phyloP scores from a whole-genome alignment of 2,888 invertebrate species.

The Xanthostigma xanthostigma region DNA sequence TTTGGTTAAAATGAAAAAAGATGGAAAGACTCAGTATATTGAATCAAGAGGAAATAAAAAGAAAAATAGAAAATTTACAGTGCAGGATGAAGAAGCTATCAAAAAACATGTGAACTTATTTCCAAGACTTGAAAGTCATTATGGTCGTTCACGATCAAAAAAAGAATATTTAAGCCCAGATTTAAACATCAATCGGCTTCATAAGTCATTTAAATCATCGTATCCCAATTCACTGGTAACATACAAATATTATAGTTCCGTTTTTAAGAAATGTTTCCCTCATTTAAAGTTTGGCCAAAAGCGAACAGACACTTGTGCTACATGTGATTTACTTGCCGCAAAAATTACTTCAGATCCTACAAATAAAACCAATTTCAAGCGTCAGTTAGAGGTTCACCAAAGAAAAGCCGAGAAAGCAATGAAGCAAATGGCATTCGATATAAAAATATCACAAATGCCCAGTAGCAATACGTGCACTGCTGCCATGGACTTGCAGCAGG shows the following conservation, averaged over 20 bases:
- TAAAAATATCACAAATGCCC: slow-evolving; percentile 7
- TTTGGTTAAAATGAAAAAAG: too few species aligned
- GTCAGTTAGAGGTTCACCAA: slow-evolving; percentile 8
- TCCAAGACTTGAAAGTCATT: slow-evolving; percentile 7
- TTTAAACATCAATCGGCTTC: slow-evolving; percentile 6
- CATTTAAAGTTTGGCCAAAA: slow-evolving; percentile 8
- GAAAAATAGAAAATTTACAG: too few species aligned
- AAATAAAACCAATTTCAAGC: slow-evolving; percentile 1
- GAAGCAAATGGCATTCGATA: not conserved
- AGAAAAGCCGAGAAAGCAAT: slow-evolving; percentile 10
- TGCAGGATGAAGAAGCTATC: not conserved
- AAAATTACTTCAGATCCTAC: slow-evolving; percentile 4
- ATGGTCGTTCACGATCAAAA: slow-evolving; percentile 5
- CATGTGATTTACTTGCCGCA: slow-evolving; percentile 4
- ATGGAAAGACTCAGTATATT: too few species aligned
- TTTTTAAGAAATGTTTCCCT: slow-evolving; percentile 5
- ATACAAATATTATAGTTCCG: slow-evolving; percentile 5
- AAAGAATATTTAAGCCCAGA: slow-evolving; percentile 8
- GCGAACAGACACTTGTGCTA: slow-evolving; percentile 5
- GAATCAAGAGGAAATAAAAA: too few species aligned
- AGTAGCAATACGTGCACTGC: slow-evolving; percentile 13
- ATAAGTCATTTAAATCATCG: too few species aligned
- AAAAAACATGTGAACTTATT: slow-evolving; percentile 5
- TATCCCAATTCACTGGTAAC: slow-evolving; percentile 2
- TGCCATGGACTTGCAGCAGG: slow-evolving; percentile 16